phyloP scores from a whole-genome alignment of 2,888 invertebrate genomes.

The Eulithis testata region DNA sequence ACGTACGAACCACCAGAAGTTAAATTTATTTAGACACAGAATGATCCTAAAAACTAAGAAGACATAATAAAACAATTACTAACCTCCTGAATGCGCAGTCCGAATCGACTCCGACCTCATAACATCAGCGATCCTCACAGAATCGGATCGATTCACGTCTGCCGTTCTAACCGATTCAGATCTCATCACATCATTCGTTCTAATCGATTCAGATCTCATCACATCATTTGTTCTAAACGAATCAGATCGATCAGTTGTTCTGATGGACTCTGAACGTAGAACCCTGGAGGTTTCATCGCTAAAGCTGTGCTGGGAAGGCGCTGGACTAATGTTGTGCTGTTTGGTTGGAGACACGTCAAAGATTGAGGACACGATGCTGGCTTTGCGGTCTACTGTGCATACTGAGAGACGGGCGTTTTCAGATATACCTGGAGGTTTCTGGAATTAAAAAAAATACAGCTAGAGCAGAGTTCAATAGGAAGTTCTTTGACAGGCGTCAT shows the following conservation, averaged over 20 bases:
- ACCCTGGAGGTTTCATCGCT: slow-evolving; percentile 63
- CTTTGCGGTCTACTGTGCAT: slow-evolving; percentile 75
- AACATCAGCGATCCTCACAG: slow-evolving; percentile 34
- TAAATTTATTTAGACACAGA: not conserved
- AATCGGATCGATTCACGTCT: slow-evolving; percentile 30
- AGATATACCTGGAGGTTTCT: slow-evolving; percentile 65
- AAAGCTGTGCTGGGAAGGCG: slow-evolving; percentile 75
- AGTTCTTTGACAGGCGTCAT: no score
- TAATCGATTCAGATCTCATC: slow-evolving; percentile 40
- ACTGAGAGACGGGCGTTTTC: slow-evolving; percentile 79
- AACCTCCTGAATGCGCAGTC: slow-evolving; percentile 40
- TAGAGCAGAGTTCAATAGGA: not conserved
- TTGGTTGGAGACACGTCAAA: slow-evolving; percentile 75
- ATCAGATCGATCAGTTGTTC: slow-evolving; percentile 41
- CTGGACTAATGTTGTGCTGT: slow-evolving; percentile 72
- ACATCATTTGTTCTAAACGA: slow-evolving; percentile 29
- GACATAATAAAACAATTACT: not conserved
- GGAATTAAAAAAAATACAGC: slow-evolving; percentile 38
- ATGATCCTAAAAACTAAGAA: no score
- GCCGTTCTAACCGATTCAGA: slow-evolving; percentile 41
- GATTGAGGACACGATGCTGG: slow-evolving; percentile 77
- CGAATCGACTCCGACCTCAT: slow-evolving; percentile 40
- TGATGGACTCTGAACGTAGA: slow-evolving; percentile 68
- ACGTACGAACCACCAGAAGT: no score
- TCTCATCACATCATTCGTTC: slow-evolving; percentile 31